Conservation (phyloP, 2,888 invertebrate species). For the Lycocerus yunnanus region DNA sequence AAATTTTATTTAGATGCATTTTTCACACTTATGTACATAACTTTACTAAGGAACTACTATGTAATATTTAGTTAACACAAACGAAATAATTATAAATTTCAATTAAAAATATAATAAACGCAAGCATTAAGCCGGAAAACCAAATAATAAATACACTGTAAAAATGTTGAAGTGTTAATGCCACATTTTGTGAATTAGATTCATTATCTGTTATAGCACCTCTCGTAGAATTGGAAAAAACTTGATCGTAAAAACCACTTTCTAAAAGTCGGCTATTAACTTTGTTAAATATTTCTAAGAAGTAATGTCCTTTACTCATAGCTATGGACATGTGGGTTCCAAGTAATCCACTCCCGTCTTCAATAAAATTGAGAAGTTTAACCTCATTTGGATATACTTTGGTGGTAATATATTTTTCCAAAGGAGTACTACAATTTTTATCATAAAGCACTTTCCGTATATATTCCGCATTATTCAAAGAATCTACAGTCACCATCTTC, state of each 20-base stretch:
- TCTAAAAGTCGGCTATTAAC: not conserved
- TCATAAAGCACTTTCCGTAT: not conserved
- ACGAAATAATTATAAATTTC: not conserved
- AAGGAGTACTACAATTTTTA: not conserved
- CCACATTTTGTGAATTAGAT: not conserved
- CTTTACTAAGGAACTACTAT: no score
- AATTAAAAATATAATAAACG: not conserved
- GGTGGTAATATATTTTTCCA: not conserved
- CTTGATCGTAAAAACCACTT: not conserved
- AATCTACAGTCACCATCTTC: not conserved
- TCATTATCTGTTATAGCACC: not conserved
- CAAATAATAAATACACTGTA: not conserved
- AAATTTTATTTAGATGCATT: no score
- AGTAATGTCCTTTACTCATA: not conserved
- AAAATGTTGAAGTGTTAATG: not conserved
- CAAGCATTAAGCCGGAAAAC: not conserved
- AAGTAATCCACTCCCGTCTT: not conserved
- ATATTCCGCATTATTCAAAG: not conserved
- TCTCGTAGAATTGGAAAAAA: not conserved
- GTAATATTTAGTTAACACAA: no score
- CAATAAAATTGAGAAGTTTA: not conserved
- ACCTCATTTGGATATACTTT: not conserved
- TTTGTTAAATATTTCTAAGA: not conserved
- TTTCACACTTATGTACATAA: no score
- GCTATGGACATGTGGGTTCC: not conserved